These are phyloP conservation scores for Pelosia muscerda DNA, from an alignment of 2,888 invertebrate genomes.

Conservation along the genomic window DNA sequence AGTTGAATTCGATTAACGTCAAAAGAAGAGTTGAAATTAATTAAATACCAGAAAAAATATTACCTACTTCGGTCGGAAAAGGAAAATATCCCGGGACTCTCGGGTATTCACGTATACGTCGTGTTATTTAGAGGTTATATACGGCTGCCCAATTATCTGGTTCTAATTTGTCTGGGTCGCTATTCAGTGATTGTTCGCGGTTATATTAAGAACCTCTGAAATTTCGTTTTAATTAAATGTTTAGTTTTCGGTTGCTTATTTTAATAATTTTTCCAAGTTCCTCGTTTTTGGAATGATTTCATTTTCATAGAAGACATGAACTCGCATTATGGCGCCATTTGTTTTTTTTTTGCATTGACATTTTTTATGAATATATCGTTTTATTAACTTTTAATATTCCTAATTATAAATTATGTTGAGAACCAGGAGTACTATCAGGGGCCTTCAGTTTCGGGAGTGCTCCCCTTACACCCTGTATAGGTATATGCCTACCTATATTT, in stretches of 20 bases:
- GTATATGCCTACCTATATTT: no score
- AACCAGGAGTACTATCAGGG: no score
- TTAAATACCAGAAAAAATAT: conserved; percentile 30
- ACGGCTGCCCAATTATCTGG: not conserved
- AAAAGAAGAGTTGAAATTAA: conserved; percentile 27
- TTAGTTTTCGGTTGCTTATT: not conserved
- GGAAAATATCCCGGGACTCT: not conserved
- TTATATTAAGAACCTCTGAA: not conserved
- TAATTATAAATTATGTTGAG: no score
- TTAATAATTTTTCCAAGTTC: not conserved
- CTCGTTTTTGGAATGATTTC: no score
- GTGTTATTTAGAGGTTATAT: not conserved
- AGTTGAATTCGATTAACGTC: conserved; percentile 35
- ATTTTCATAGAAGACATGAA: no score
- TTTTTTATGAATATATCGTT: no score
- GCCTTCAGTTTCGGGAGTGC: no score
- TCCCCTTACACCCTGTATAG: no score
- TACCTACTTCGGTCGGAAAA: not conserved
- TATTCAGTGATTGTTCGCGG: not conserved
- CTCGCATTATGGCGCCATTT: no score
- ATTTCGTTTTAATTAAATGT: not conserved
- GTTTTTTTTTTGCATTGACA: no score
- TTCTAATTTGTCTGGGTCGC: not conserved
- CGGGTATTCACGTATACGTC: not conserved
- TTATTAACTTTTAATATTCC: no score